Evolutionary conservation across 2,113 vertebrate species (phyloP), one percentile per base, ranked within the genome.

Genomic region (Alces alces): DNA sequence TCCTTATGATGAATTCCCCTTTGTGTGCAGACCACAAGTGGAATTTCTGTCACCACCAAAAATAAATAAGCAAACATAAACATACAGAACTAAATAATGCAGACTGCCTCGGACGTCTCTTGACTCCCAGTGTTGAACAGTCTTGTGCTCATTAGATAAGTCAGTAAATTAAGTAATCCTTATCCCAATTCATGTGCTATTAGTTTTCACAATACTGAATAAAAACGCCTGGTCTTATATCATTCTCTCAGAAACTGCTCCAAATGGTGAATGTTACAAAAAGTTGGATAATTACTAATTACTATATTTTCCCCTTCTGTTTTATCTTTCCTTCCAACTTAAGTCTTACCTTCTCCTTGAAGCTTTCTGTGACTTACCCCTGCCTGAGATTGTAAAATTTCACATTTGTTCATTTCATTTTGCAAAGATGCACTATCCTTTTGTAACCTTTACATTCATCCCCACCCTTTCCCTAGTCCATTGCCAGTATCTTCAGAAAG

Each of bases 81-180:
- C 45, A 61, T 47, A 79, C 27, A 93, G 7, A 73, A 58, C 64
- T 94, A 93, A 93, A 78, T 82, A 45, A 95, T 85, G 90, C 54
- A 92, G 86, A 85, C 95, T 91, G 54, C 92, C 30, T 80, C 14
- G 14, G 30, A 85, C 17, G 10, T 85, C 47, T 96, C 66, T 76
- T 47, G 52, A 96, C 94, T 93, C 50, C 55, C 84, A 57, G 1
- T 30, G 39, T 88, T 96, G 94, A 96, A 80, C 79, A 93, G 36
- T 87, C 73, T 90, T 87, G 58, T 88, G 95, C 45, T 92, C 92
- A 96, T 89, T 94, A 95, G 83, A 91, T 97, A 92, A 94, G 93
- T 78, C 90, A 39, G 58, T 45, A 33, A 85, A 94, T 97, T 96
- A 96, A 96, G 91, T 92, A 91, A 94, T 86, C 78, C 33, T 97